A percentile compares a stretch with the other conserved stretches of the same genome.
phyloP scores from a whole-genome alignment of 2,113 vertebrate species.

The Trematomus loennbergii region DNA sequence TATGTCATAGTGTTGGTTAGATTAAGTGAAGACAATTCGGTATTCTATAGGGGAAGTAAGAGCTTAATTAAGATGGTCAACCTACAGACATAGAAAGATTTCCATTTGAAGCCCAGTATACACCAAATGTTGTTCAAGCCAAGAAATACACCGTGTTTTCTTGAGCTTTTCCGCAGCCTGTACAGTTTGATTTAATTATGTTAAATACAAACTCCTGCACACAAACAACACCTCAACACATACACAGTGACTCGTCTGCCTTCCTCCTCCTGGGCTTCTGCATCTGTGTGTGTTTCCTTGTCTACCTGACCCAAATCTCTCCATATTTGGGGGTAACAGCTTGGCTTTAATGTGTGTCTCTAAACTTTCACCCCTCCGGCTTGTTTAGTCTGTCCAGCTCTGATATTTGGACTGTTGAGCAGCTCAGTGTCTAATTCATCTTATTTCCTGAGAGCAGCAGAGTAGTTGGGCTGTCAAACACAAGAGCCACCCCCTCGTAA shows the following conservation, averaged over 20 bases:
- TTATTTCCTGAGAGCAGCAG: slow-evolving; percentile 67
- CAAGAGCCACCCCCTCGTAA: slow-evolving; percentile 70
- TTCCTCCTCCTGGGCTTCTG: slow-evolving; percentile 19
- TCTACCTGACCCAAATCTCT: slow-evolving; percentile 68
- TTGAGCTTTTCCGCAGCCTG: slow-evolving; percentile 8
- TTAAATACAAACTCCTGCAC: slow-evolving; percentile 37
- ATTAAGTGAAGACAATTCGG: not conserved
- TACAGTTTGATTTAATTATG: slow-evolving; percentile 27
- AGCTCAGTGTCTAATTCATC: slow-evolving; percentile 65
- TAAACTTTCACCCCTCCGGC: slow-evolving; percentile 74
- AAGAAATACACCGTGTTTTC: not conserved
- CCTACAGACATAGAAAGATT: not conserved
- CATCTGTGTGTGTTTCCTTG: slow-evolving; percentile 15
- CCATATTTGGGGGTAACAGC: slow-evolving; percentile 79
- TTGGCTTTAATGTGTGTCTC: slow-evolving; percentile 61
- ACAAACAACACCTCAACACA: slow-evolving; percentile 37
- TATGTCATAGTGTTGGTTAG: not conserved
- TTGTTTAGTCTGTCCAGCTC: slow-evolving; percentile 80
- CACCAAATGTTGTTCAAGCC: not conserved
- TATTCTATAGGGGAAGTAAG: not conserved
- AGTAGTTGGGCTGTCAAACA: slow-evolving; percentile 75
- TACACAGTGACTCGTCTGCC: not conserved
- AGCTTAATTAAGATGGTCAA: not conserved
- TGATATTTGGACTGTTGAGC: slow-evolving; percentile 75
- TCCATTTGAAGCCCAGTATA: slow-evolving; percentile 6